Base-by-base conservation (phyloP, 2,888 invertebrate species). In the Cristatella mucedo region DNA sequence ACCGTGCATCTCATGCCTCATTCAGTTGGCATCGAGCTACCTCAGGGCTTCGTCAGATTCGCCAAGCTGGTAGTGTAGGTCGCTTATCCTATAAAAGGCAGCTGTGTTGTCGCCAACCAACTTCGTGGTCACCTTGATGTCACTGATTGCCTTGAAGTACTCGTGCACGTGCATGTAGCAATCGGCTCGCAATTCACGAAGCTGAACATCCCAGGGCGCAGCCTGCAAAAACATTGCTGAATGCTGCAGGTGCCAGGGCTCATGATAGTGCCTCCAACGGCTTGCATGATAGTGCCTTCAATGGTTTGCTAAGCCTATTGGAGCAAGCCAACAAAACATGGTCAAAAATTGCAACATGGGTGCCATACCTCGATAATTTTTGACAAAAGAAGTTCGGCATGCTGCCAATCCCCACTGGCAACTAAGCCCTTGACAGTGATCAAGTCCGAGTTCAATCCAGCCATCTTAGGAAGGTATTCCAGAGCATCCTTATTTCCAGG, bases 21-120 rank as follows among this genome's bases (percentile, higher is more conserved):
- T n/a, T n/a, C n/a, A n/a, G n/a, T n/a, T n/a, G n/a, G n/a, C n/a
- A n/a, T n/a, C n/a, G 26, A 63, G 68, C 65, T 55, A 81, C 80
- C 78, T 82, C 26, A 97, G 71, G 1, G 89, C 76, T 53, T 87
- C 87, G 16, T 80, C 79, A 33, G 86, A 83, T 53, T 93, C 85
- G 2, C 95, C 97, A 41, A 87, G 73, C 50, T 77, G 74, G 68
- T 97, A 97, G 39, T 87, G 75, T 44, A 95, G 68, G 41, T 74
- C 71, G 33, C 89, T 77, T n/a, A 95, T 73, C 48, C 82, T 78
- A 53, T 74, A 75, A 66, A 75, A 82, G 0, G 86, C 89, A 42
- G 75, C 76, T 0, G 89, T 91, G 59, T 87, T 86, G 69, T 99
- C 97, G 49, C 82, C 77, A 44, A 80, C 76, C 43, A 97, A 72